Evolutionary conservation across 2,113 vertebrate genomes (phyloP).

Genomic region (Balaenoptera acutorostrata): DNA sequence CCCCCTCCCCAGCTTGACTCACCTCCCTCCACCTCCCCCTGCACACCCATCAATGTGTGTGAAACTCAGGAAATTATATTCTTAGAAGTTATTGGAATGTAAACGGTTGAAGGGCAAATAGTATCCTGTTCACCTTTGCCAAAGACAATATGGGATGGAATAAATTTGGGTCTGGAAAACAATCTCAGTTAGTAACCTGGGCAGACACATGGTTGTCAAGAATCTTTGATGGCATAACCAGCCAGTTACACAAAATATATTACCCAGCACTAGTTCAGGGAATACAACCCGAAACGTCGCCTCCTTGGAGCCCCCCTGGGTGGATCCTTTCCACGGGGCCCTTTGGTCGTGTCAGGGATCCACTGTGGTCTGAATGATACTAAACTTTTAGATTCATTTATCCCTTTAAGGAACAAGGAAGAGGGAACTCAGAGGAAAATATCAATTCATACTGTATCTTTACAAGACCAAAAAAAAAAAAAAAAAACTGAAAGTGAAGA

Average conservation of each 20-base stretch:
- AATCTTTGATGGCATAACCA: neutral
- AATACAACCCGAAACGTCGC: rapidly evolving
- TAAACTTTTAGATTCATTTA: constrained; percentile 23
- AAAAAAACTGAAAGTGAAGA: constrained; percentile 57
- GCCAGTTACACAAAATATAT: rapidly evolving
- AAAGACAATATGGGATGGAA: neutral
- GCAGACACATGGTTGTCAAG: rapidly evolving
- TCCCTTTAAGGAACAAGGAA: constrained; percentile 47
- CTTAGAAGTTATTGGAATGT: neutral
- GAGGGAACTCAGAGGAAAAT: constrained; percentile 41
- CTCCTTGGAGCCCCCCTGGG: no score
- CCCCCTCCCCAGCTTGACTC: neutral
- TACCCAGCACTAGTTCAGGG: neutral
- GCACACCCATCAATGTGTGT: neutral
- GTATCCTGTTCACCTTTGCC: neutral
- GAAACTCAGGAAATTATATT: neutral
- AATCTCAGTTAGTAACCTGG: neutral
- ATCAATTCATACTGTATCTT: constrained; percentile 62
- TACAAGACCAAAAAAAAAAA: constrained; percentile 18
- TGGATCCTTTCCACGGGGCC: neutral
- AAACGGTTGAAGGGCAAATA: neutral
- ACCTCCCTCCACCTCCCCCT: neutral
- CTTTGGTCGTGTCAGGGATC: neutral
- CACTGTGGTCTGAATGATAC: constrained; percentile 6
- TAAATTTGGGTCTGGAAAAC: neutral